phyloP scores from a whole-genome alignment of 64 coral and sea anemone species.

The Montipora sp. region DNA sequence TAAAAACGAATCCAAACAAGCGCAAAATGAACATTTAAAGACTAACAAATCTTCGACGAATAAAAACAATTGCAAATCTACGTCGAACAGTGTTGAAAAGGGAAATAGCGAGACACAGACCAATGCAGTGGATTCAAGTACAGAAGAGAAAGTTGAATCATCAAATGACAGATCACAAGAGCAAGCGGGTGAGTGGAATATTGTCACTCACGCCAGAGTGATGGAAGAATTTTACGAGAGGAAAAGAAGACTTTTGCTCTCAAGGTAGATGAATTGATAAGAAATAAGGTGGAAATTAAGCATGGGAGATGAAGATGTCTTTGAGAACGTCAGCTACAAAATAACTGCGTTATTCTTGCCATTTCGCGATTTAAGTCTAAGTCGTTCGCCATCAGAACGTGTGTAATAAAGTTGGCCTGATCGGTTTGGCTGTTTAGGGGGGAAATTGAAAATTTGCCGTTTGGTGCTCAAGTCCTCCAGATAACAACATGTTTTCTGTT shows the following conservation, averaged over 20 bases:
- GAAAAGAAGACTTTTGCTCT: not conserved
- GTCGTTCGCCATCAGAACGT: too few relatives aligned
- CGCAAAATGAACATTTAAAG: slow-evolving; percentile 15
- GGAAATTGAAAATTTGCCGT: not conserved
- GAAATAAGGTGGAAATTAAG: too few relatives aligned
- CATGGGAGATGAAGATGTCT: too few relatives aligned
- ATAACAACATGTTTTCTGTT: too few relatives aligned
- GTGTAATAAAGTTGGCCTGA: too few relatives aligned
- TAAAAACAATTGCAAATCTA: not conserved
- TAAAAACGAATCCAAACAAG: not conserved
- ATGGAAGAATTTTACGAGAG: not conserved
- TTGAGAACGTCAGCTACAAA: too few relatives aligned
- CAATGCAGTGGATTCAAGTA: not conserved
- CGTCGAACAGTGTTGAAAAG: not conserved
- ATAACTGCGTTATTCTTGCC: too few relatives aligned
- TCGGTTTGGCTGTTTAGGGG: too few relatives aligned
- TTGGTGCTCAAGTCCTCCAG: too few relatives aligned
- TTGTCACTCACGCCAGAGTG: not conserved
- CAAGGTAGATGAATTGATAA: not conserved
- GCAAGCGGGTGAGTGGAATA: slow-evolving; percentile 12
- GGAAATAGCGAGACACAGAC: not conserved
- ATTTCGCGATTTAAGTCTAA: too few relatives aligned
- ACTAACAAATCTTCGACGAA: not conserved
- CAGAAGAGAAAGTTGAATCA: slow-evolving; percentile 3
- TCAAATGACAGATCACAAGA: slow-evolving; percentile 9